Conservation (phyloP, 2,113 vertebrate genomes). For the Ptyas mucosa region DNA sequence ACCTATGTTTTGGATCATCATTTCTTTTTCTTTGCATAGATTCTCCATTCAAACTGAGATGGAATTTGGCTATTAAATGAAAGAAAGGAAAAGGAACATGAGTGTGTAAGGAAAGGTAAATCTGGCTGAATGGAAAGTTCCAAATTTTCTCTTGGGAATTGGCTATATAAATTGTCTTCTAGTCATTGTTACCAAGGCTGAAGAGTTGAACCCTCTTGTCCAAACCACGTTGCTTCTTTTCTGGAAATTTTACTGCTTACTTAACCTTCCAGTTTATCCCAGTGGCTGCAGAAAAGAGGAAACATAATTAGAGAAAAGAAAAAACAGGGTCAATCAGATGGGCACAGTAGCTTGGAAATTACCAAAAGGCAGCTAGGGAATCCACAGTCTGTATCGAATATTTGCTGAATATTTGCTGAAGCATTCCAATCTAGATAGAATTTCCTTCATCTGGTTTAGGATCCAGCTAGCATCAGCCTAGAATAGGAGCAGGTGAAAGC, state of each 20-base stretch:
- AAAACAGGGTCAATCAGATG: not conserved
- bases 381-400: not conserved
- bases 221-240: not conserved
- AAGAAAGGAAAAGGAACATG: not conserved
- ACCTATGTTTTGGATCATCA: not conserved
- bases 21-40: not conserved
- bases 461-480: not conserved
- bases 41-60: not conserved
- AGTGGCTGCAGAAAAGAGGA: not conserved
- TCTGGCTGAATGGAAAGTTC: not conserved
- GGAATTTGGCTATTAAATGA: not conserved
- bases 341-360: not conserved
- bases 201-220: not conserved
- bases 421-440: not conserved
- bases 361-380: not conserved
- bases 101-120: not conserved
- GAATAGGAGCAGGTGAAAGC: not conserved
- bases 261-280: not conserved
- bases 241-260: not conserved
- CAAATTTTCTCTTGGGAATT: not conserved
- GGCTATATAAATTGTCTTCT: not conserved
- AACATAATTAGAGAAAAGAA: not conserved
- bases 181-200: not conserved
- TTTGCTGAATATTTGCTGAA: not conserved
- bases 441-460: not conserved